Evolutionary conservation across 2,797 vertebrate species (phyloP), one percentile per base, ranked within the genome.

Genomic region (Micrastur ruficollis): DNA sequence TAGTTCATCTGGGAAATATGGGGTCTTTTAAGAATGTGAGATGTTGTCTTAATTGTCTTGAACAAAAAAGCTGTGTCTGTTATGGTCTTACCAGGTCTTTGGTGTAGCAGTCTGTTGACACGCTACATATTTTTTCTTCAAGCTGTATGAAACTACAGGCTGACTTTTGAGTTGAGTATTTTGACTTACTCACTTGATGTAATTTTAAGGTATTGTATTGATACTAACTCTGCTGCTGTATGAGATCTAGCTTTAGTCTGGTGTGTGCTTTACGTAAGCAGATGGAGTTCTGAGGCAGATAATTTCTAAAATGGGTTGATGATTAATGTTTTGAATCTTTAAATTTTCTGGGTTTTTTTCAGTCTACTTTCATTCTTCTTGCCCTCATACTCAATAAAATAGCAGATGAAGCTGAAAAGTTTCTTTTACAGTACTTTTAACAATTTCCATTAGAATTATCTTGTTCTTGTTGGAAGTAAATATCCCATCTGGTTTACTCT

Each of bases 401-500:
- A 97, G 86, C 95, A 97, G 86, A 97, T 97, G 93, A 98, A 97
- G 85, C 96, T 94, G 86, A 96, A 96, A 98, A 98, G 95, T 98
- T 97, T 97, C 79, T 97, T 95, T 96, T 95, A 89, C 76, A 93
- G 86, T 92, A 97, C 90, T 97, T 97, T 78, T 38, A 97, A 97
- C 86, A 85, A 89, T 97, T 97, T 97, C 76, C 96, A 93, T 89
- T 84, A 91, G 82, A 97, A 96, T 97, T 96, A 95, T 98, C 95
- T 97, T 96, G 68, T 97, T 98, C 95, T 97, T 96, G 68, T 97
- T 97, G 93, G 86, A 97, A 98, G 96, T 87, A 97, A 97, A 98
- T 96, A 94, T 96, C 97, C 98, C 98, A 98, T 98, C 98, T 98
- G 98, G 96, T 96, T 97, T 96, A 93, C 75, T 97, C 94, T 94